These are phyloP conservation scores for Drosophila sproati DNA, from an alignment of 1,140 invertebrate genomes.

Conservation along the genomic window DNA sequence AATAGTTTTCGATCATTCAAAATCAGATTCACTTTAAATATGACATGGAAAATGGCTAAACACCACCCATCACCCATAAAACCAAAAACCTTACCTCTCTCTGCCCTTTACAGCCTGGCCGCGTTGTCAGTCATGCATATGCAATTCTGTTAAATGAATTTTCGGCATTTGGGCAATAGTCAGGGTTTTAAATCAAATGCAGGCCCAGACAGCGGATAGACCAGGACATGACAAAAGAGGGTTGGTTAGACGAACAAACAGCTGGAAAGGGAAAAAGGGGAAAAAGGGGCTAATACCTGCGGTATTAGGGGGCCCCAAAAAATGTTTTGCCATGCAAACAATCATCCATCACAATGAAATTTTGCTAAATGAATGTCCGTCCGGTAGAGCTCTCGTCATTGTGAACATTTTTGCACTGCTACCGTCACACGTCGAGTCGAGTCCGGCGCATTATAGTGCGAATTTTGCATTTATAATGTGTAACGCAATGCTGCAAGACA, in stretches of 20 bases:
- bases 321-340: conserved; percentile 74
- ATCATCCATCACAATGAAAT: conserved; percentile 77
- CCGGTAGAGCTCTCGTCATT: conserved; percentile 28
- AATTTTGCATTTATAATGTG: conserved; percentile 79
- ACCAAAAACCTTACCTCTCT: not conserved
- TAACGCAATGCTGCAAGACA: conserved; percentile 21
- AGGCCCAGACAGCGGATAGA: not conserved
- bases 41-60: not conserved
- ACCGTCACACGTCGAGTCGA: conserved; percentile 42
- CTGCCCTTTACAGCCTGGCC: not conserved
- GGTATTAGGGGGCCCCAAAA: conserved; percentile 47
- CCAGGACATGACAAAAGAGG: conserved; percentile 8
- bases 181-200: conserved; percentile 38
- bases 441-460: conserved; percentile 69
- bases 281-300: not conserved
- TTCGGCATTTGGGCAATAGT: conserved; percentile 36
- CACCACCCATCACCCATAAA: too few relatives aligned
- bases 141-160: conserved; percentile 62
- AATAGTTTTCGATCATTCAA: conserved; percentile 36
- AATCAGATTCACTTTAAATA: conserved; percentile 41
- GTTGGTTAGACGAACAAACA: conserved; percentile 3
- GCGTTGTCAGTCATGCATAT: conserved; percentile 48
- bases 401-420: conserved; percentile 51
- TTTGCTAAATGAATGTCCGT: conserved; percentile 49
- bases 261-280: not conserved